Evolutionary conservation across 2,113 vertebrate species (phyloP).

Genomic region (Myrmecobius fasciatus): DNA sequence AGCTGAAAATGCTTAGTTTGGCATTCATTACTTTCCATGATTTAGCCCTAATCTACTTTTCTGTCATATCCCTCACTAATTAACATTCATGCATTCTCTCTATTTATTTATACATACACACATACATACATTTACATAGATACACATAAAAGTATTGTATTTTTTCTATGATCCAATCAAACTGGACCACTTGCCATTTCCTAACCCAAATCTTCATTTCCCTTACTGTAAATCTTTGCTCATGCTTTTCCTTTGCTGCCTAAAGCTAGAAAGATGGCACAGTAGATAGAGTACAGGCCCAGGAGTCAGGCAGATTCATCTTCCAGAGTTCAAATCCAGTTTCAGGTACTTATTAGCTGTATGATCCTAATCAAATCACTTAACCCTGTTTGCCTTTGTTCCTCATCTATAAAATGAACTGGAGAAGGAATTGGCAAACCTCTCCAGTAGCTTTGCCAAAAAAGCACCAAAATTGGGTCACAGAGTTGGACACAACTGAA

Average conservation of each 20-base stretch:
- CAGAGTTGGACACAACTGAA: background rate
- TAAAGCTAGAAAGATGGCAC: background rate
- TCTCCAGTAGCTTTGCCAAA: background rate
- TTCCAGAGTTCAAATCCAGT: background rate
- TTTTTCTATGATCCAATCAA: background rate
- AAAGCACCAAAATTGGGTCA: background rate
- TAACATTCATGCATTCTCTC: background rate
- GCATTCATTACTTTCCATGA: background rate
- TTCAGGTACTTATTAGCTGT: background rate
- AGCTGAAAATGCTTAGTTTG: fast-evolving
- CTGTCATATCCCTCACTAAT: background rate
- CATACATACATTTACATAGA: background rate
- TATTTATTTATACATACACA: background rate
- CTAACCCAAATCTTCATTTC: background rate
- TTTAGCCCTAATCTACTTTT: background rate
- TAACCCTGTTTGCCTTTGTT: background rate
- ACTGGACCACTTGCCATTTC: background rate
- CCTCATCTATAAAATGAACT: background rate
- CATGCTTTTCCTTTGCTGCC: background rate
- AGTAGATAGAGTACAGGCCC: background rate
- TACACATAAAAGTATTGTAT: background rate
- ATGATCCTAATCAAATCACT: background rate
- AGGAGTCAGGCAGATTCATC: background rate
- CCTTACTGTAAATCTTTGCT: background rate
- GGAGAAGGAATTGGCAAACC: background rate